Conservation (phyloP, 2,113 vertebrate species). For the Leptobrachium ailaonicum region DNA sequence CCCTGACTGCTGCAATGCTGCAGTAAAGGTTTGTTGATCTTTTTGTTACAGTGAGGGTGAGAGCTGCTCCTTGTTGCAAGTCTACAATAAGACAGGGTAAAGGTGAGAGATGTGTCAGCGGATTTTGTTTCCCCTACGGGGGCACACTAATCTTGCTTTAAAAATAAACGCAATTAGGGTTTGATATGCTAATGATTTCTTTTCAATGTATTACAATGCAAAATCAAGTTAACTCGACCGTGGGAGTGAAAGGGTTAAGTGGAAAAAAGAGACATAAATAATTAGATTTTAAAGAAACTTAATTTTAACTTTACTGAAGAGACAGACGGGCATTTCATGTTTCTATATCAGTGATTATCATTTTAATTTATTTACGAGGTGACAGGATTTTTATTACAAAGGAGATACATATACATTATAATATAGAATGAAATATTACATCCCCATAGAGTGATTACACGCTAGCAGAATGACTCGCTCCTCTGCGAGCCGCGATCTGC, state of each 20-base stretch:
- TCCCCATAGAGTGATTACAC: neutral
- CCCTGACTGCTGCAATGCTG: too few relatives aligned
- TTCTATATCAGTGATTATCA: neutral
- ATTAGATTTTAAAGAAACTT: neutral
- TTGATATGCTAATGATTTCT: too few relatives aligned
- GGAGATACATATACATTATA: neutral
- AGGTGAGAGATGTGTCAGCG: too few relatives aligned
- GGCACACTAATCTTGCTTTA: too few relatives aligned
- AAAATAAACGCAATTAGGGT: too few relatives aligned
- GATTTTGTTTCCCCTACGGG: too few relatives aligned
- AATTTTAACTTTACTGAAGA: neutral
- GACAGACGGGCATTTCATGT: neutral
- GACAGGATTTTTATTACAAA: neutral
- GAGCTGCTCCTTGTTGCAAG: too few relatives aligned
- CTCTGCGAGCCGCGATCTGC: neutral
- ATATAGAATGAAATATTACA: neutral
- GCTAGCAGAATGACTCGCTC: neutral
- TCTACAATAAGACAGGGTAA: too few relatives aligned
- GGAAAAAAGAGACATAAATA: conserved; percentile 13
- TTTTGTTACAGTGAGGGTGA: too few relatives aligned
- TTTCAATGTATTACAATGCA: too few relatives aligned
- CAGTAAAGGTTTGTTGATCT: too few relatives aligned
- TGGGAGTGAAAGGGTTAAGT: neutral
- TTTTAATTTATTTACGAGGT: neutral
- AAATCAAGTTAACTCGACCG: too few relatives aligned